These are phyloP conservation scores for Bedellia somnulentella DNA, from an alignment of 2,888 invertebrate species.

Conservation along the genomic window DNA sequence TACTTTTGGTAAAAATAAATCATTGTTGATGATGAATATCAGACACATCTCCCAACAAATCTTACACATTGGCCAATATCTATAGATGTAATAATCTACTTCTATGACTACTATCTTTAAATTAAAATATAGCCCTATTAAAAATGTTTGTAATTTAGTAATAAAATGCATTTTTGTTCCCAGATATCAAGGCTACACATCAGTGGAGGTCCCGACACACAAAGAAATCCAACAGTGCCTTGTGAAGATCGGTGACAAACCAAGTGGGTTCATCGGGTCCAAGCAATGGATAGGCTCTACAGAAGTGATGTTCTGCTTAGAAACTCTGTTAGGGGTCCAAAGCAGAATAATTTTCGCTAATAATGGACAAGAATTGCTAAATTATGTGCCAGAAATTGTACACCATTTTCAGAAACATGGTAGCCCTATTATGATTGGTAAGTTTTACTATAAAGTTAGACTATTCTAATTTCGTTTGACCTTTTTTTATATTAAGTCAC, in stretches of 20 bases:
- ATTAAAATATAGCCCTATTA: too few species aligned
- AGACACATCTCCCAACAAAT: too few species aligned
- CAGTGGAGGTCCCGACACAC: conserved; percentile 76
- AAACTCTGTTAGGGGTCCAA: conserved; percentile 74
- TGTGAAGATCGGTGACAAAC: conserved; percentile 93
- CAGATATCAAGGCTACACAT: conserved; percentile 81
- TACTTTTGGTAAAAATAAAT: too few species aligned
- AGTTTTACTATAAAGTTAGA: conserved; percentile 16
- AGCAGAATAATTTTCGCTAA: conserved; percentile 83
- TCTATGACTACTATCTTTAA: too few species aligned
- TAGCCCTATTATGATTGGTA: conserved; percentile 97
- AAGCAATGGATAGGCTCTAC: conserved; percentile 98
- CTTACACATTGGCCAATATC: too few species aligned
- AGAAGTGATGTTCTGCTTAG: conserved; percentile 92
- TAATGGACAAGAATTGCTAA: conserved; percentile 80
- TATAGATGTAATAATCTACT: too few species aligned
- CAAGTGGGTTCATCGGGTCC: conserved; percentile 82
- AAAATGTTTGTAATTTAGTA: too few species aligned
- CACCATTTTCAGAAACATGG: conserved; percentile 92
- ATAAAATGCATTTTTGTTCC: too few species aligned
- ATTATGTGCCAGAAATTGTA: conserved; percentile 78
- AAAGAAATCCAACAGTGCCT: conserved; percentile 90
- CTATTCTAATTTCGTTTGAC: too few species aligned
- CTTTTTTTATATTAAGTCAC: too few species aligned
- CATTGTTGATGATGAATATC: too few species aligned